phyloP scores from a whole-genome alignment of 2,888 invertebrate genomes.

The Spatulosminthurus flaviceps region DNA sequence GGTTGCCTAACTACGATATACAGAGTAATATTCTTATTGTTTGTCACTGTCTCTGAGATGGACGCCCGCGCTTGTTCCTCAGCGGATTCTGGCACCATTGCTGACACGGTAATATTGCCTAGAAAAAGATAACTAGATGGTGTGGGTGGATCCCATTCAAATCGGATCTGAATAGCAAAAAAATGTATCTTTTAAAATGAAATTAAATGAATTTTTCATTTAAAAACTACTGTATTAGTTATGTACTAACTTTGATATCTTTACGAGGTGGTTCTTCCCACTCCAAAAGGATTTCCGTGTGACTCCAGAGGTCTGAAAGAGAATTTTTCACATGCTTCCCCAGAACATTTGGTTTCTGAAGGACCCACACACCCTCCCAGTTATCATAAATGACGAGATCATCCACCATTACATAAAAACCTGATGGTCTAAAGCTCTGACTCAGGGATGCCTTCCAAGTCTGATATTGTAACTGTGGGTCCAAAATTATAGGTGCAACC shows the following conservation, averaged over 20 bases:
- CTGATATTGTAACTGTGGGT: background rate
- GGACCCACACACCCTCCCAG: background rate
- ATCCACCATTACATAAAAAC: background rate
- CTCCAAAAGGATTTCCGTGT: background rate
- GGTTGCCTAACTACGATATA: background rate
- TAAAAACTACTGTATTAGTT: too few species aligned
- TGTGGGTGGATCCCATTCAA: conserved; percentile 8
- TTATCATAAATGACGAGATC: background rate
- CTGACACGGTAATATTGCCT: background rate
- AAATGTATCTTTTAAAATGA: too few species aligned
- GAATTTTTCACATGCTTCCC: conserved; percentile 6
- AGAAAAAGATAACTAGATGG: background rate
- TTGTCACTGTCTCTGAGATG: background rate
- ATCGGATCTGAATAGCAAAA: background rate
- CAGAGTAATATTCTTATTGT: background rate
- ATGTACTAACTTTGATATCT: background rate
- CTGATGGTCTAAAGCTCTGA: background rate
- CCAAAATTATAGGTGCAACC: background rate
- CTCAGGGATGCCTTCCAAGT: background rate
- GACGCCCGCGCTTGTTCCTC: too few species aligned
- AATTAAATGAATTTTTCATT: too few species aligned
- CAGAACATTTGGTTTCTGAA: conserved; percentile 9
- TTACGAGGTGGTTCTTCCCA: background rate
- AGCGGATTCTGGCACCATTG: too few species aligned
- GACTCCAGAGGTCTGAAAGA: background rate